Percentiles rank a stretch among this genome's conserved stretches.
Evolutionary conservation across 1,140 invertebrate species (phyloP).

Genomic region (Alviniconcha marisindica): DNA sequence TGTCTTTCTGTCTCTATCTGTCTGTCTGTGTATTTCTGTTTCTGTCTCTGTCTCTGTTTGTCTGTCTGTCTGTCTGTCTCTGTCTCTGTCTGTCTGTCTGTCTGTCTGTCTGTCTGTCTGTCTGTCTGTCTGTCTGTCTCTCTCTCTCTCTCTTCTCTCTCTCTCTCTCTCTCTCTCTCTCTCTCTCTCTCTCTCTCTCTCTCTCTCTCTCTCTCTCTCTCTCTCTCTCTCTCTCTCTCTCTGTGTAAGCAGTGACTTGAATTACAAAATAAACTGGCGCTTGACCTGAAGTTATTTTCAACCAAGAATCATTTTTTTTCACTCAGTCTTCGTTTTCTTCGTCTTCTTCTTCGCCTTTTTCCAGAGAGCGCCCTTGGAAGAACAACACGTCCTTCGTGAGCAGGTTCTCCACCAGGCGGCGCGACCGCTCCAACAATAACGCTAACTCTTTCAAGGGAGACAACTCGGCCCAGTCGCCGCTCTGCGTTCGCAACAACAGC

Average conservation of each 20-base stretch:
- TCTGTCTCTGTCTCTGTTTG: too few species aligned
- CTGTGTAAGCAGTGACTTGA: too few species aligned
- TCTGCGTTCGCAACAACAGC: constrained; percentile 54
- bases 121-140: not conserved
- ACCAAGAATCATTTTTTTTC: not conserved
- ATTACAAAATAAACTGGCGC: too few species aligned
- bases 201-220: too few species aligned
- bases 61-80: too few species aligned
- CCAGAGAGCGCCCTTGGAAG: constrained; percentile 66
- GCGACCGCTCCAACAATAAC: constrained; percentile 54
- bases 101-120: too few species aligned
- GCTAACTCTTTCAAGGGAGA: constrained; percentile 44
- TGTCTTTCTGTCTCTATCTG: too few species aligned
- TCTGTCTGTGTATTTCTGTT: too few species aligned
- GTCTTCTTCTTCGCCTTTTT: constrained; percentile 8
- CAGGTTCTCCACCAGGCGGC: constrained; percentile 68
- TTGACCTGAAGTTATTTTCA: not conserved
- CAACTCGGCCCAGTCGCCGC: constrained; percentile 61
- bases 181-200: not conserved
- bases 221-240: too few species aligned
- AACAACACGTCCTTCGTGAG: constrained; percentile 71
- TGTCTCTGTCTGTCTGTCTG: too few species aligned
- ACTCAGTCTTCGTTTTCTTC: not conserved
- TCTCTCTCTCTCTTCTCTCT: not conserved
- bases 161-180: not conserved